Evolutionary conservation across 2,113 vertebrate species (phyloP), one percentile per base, ranked within the genome.

Genomic region (Sinosuthora webbiana): DNA sequence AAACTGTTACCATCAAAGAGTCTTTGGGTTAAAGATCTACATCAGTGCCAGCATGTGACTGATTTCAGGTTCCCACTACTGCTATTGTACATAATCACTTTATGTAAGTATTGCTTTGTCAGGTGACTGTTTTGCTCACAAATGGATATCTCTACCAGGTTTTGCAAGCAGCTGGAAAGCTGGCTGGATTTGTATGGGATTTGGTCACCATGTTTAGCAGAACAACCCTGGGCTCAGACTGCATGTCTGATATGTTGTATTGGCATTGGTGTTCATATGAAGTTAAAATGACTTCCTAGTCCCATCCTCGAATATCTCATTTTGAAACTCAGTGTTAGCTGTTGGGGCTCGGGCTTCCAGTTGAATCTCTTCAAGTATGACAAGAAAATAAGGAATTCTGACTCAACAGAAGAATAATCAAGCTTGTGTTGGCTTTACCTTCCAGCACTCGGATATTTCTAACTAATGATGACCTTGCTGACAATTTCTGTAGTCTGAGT

Each of bases 301-400:
- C 20, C 19, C 39, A 3, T 59, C 33, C 42, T 85, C 1, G 1
- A 9, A 15, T 1, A 1, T 52, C 25, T 68, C 1, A 3, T 49
- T 49, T 67, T 57, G 55, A 82, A 94, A 71, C 49, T 60, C n/a
- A 4, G 0, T 25, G 59, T 73, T 45, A 60, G n/a, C 42, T 68
- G 2, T 65, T 64, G 18, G 8, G 37, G 22, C 20, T 87, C 28
- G 70, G 44, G 16, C n/a, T 87, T 76, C 53, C 45, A n/a, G 22
- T 12, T 73, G 37, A 60, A 76, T 49, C 49, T 82, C 44, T 71
- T 63, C 13, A 64, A 25, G 35, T 55, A 55, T 13, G 10, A 62
- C 10, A 65, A 62, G 42, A 53, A 80, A 63, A 65, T 15, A 65
- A 53, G 11, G 33, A 90, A 53, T 77, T 83, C 6, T 0, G 3